Conservation (phyloP, 2,888 invertebrate species). For the Platynereis dumerilii region DNA sequence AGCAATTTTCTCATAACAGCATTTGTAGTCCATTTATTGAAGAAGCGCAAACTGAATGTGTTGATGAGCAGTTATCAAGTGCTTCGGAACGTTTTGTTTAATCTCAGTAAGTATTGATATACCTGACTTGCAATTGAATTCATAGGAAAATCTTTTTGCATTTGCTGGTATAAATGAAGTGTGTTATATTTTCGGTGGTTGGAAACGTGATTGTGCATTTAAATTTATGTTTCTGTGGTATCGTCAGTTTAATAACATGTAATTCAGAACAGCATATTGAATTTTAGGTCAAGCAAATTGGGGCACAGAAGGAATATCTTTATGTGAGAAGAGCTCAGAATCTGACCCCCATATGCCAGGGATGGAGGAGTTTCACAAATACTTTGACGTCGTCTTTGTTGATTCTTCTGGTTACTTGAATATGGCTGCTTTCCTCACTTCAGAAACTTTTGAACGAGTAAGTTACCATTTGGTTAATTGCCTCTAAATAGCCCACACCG, state of each 20-base stretch:
- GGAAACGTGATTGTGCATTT: too few relatives aligned
- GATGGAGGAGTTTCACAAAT: conserved; percentile 71
- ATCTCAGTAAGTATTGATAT: conserved; percentile 71
- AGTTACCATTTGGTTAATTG: too few relatives aligned
- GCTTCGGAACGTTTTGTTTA: conserved; percentile 80
- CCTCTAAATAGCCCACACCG: too few relatives aligned
- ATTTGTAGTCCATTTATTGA: conserved; percentile 76
- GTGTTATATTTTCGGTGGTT: too few relatives aligned
- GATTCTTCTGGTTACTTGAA: conserved; percentile 83
- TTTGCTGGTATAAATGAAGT: too few relatives aligned
- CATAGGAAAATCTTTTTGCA: too few relatives aligned
- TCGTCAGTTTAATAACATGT: too few relatives aligned
- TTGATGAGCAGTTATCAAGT: conserved; percentile 92
- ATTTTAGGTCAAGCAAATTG: conserved; percentile 66
- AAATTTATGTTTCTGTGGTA: too few relatives aligned
- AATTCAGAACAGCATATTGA: too few relatives aligned
- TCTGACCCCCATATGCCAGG: conserved; percentile 24
- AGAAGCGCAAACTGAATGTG: conserved; percentile 75
- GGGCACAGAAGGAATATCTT: conserved; percentile 70
- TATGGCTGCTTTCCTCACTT: conserved; percentile 74
- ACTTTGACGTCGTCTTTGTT: conserved; percentile 81
- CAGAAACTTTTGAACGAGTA: conserved; percentile 62
- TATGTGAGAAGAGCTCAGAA: conserved; percentile 66
- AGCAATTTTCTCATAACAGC: conserved; percentile 75
- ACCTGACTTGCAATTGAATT: too few relatives aligned